These are phyloP conservation scores for Callospermophilus lateralis DNA, from an alignment of 2,113 vertebrate genomes.

Conservation along the genomic window DNA sequence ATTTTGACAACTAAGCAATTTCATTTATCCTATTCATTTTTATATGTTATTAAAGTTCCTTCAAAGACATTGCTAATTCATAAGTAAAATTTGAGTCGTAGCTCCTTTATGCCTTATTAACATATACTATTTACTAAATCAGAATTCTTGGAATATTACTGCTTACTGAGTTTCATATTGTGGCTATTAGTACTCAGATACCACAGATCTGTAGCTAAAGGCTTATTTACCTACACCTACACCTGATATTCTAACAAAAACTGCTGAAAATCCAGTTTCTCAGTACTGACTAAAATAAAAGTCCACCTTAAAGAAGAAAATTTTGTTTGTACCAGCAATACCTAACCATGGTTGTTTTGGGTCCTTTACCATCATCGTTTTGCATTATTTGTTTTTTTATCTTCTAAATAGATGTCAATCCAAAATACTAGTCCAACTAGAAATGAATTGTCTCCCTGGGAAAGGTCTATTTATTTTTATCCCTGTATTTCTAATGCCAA, in stretches of 20 bases:
- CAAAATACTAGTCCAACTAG: not conserved
- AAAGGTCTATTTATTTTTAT: not conserved
- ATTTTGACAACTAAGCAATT: not conserved
- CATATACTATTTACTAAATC: not conserved
- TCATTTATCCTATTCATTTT: not conserved
- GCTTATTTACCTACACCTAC: not conserved
- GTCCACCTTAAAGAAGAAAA: slow-evolving; percentile 4
- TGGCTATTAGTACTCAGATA: not conserved
- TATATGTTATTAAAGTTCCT: not conserved
- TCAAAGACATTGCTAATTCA: not conserved
- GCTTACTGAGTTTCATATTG: not conserved
- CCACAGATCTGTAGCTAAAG: not conserved
- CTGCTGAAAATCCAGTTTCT: not conserved
- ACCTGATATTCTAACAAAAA: not conserved
- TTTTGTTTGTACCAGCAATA: not conserved
- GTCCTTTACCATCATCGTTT: not conserved
- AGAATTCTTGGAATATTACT: not conserved
- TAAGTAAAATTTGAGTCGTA: not conserved
- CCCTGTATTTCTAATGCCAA: not conserved
- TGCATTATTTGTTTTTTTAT: not conserved
- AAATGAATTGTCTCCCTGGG: not conserved
- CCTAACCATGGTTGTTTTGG: not conserved
- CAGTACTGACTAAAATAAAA: not conserved
- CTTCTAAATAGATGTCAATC: not conserved
- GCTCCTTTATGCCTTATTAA: not conserved